Evolutionary conservation across 2,113 vertebrate species (phyloP), one percentile per base, ranked within the genome.

Genomic region (Aplodontia rufa): DNA sequence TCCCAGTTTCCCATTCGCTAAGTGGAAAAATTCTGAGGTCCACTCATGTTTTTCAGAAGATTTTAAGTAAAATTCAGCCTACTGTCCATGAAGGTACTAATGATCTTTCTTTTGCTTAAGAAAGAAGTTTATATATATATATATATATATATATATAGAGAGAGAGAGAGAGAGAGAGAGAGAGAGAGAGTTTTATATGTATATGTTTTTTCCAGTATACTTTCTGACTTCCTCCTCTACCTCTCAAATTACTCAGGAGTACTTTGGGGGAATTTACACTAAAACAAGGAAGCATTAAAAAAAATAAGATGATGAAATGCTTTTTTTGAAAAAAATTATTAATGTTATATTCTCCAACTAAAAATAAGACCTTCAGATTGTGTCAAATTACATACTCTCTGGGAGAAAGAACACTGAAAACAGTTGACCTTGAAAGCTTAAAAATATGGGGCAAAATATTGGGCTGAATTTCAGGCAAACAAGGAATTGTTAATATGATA

Each of bases 331-430:
- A 64, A 66, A 69, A 16, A 90, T 45, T 49, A n/a, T 55, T 62
- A 83, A 28, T 30, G 8, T 93, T 53, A 75, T 69, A 78, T 66
- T 93, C 32, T 55, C 17, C 13, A 76, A 37, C 30, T 55, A 45
- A 71, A 95, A 90, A 89, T 49, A 80, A 86, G 24, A 86, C 37
- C 11, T 95, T 85, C 37, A 82, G n/a, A 74, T 24, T 71, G 17
- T 11, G 60, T 75, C 0, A 12, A 81, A 62, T 81, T 80, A 17
- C 8, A 72, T 37, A 76, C 32, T 78, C 6, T 53, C 5, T 78
- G 32, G 3, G 30, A 90, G 66, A 74, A 12, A 80, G 0, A 62
- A 30, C 80, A 76, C 10, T 42, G 24, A 74, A 91, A 58, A 13
- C 5, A 64, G 17, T 8, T 42, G 40, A 37, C 32, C 28, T 49